Conservation (phyloP, 2,113 vertebrate genomes). For the Patagioenas fasciata region DNA sequence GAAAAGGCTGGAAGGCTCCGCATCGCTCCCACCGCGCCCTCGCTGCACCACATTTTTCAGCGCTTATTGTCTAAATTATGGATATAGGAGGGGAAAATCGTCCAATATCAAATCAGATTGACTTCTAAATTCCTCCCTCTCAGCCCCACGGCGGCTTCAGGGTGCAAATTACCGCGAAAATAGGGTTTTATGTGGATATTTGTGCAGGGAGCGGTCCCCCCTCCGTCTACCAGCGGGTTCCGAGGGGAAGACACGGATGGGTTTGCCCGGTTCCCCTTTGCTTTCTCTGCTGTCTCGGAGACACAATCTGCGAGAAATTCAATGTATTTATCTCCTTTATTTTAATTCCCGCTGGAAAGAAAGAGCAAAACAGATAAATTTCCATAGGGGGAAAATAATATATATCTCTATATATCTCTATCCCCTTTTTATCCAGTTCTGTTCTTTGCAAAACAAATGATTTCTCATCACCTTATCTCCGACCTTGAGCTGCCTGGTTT, state of each 20-base stretch:
- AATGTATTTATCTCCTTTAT: neutral
- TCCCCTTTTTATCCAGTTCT: neutral
- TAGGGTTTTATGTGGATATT: neutral
- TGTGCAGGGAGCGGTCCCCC: neutral
- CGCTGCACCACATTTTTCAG: neutral
- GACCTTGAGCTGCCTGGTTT: neutral
- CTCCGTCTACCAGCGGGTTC: neutral
- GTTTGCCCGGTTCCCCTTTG: neutral
- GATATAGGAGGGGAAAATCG: neutral
- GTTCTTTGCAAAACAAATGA: neutral
- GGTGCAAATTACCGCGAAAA: neutral
- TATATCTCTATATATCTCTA: neutral
- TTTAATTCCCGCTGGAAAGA: neutral
- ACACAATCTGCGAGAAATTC: neutral
- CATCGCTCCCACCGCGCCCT: neutral
- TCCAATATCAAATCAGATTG: neutral
- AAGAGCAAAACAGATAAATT: neutral
- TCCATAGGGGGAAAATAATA: neutral
- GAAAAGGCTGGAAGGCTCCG: neutral
- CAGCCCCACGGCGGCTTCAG: neutral
- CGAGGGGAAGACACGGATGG: neutral
- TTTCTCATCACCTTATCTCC: neutral
- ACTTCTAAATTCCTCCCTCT: neutral
- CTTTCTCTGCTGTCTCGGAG: neutral
- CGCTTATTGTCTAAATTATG: too few species aligned